Percentiles rank a stretch among this genome's conserved stretches.
These are phyloP conservation scores for Papilio demoleus DNA, from an alignment of 2,888 invertebrate genomes.

Conservation along the genomic window DNA sequence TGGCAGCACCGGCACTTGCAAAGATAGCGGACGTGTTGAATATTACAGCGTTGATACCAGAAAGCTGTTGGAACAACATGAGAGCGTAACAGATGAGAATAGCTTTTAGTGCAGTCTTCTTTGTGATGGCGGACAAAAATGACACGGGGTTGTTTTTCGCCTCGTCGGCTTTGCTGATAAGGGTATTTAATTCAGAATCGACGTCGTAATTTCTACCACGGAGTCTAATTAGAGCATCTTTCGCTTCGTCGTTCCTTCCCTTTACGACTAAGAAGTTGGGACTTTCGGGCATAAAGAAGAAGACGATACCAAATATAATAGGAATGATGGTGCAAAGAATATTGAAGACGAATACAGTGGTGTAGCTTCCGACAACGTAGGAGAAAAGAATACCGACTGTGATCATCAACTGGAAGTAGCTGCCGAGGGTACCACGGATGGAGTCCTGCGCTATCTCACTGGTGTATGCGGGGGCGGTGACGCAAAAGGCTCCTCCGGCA, in stretches of 20 bases:
- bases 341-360: constrained; percentile 84
- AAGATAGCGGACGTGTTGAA: constrained; percentile 92
- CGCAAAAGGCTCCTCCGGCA: constrained; percentile 91
- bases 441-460: constrained; percentile 93
- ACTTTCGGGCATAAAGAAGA: constrained; percentile 94
- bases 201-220: constrained; percentile 89
- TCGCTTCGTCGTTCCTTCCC: constrained; percentile 86
- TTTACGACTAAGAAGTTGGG: constrained; percentile 89
- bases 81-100: constrained; percentile 89
- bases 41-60: constrained; percentile 92
- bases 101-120: constrained; percentile 86
- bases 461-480: constrained; percentile 92
- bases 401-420: constrained; percentile 94
- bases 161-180: constrained; percentile 83
- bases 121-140: constrained; percentile 81
- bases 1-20: constrained; percentile 82
- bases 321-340: constrained; percentile 87
- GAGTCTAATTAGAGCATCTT: constrained; percentile 86
- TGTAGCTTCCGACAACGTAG: constrained; percentile 87
- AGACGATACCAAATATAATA: constrained; percentile 86
- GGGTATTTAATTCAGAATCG: constrained; percentile 84
- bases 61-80: constrained; percentile 95
- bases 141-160: constrained; percentile 81
- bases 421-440: constrained; percentile 92
- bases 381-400: constrained; percentile 92